Evolutionary conservation across 2,797 vertebrate species (phyloP).

Genomic region (Momotus momota): DNA sequence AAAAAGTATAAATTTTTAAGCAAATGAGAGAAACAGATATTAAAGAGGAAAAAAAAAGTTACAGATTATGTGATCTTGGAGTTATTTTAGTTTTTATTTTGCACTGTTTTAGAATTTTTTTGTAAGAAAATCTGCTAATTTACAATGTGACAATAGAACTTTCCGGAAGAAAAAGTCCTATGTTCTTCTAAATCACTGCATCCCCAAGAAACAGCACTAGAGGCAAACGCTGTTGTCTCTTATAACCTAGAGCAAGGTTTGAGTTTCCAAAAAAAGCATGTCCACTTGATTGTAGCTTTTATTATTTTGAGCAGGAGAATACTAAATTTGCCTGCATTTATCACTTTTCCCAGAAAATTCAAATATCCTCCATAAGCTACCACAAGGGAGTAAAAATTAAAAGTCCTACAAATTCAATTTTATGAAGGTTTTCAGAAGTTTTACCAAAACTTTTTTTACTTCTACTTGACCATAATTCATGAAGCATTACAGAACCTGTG

Average conservation of each 20-base stretch:
- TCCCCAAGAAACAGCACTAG: background rate
- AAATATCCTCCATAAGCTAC: background rate
- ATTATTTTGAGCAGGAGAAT: background rate
- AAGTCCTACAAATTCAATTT: background rate
- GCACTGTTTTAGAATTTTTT: background rate
- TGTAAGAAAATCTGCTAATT: background rate
- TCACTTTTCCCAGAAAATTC: background rate
- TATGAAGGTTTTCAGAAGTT: background rate
- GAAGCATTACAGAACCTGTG: background rate
- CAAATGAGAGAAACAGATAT: background rate
- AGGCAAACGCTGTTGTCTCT: background rate
- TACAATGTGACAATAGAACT: background rate
- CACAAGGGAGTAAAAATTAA: background rate
- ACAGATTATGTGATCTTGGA: background rate
- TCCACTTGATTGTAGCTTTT: background rate
- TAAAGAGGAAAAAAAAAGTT: background rate
- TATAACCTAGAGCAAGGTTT: background rate
- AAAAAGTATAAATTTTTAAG: background rate
- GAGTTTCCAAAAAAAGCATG: background rate
- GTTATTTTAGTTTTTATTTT: background rate
- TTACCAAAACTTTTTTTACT: background rate
- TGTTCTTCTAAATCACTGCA: background rate
- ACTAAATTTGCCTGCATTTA: background rate
- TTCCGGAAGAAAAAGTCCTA: background rate
- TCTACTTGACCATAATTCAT: background rate